Base-by-base conservation (phyloP, 1,140 invertebrate genomes). In the Meloidogyne chitwoodi region DNA sequence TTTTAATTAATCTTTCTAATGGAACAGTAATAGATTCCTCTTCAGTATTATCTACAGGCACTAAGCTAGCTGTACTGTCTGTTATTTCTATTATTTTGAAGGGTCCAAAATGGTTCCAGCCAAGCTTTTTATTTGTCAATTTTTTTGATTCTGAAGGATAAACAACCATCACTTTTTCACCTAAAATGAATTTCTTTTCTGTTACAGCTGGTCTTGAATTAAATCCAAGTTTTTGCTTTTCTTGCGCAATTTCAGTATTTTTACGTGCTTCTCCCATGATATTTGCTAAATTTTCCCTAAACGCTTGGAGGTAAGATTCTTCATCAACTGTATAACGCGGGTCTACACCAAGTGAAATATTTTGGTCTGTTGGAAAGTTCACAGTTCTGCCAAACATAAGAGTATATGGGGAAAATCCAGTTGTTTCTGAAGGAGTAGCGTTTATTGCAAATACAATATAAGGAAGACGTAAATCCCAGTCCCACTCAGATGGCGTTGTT, bases 71-170 rank as follows among this genome's bases (percentile, higher is more conserved):
- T 4, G 69, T 24, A 34, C 26, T 61, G 2, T 61, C 69, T 1
- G 11, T 22, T 10, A 72, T n/a, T 63, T 72, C 69, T 4, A 72
- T 2, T 22, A 72, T 61, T 12, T 41, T n/a, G 10, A 61, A 72
- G 0, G 69, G 69, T 19, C 69, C 69, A 27, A 72, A 72, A 29
- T 72, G 69, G 2, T 48, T 29, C 69, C 69, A 72, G 12, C 56
- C 4, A 24, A 72, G 16, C 16, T 72, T 72, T 27, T 72, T 72
- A 19, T 72, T 48, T 29, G 31, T 48, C 8, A 62, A 72, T 27
- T 29, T 26, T 6, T 62, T 48, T 4, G 56, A n/a, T 24, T 41
- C 12, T 19, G 48, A 48, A 0, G 69, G 69, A 29, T 61, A 72
- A 11, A 62, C 34, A 0, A 72, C 69, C 69, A 72, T 72, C 8